Evolutionary conservation across 1,140 invertebrate genomes (phyloP).

Genomic region (Bicyclus anynana): DNA sequence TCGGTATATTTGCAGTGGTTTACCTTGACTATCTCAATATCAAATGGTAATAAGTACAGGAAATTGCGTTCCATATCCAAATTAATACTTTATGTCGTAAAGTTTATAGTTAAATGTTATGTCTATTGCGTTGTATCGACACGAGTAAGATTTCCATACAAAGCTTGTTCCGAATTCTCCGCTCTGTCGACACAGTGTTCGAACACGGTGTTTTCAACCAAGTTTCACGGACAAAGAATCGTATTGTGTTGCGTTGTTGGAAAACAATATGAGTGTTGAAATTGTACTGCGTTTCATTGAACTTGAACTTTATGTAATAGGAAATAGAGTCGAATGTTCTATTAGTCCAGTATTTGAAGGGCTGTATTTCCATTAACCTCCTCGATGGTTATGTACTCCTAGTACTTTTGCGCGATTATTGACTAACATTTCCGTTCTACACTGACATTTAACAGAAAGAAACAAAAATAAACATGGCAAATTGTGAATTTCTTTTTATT

Average conservation of each 20-base stretch:
- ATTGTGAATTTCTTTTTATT: too few species aligned
- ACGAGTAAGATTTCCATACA: constrained; percentile 43
- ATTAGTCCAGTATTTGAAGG: constrained; percentile 8
- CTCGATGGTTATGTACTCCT: constrained; percentile 36
- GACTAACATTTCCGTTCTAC: constrained; percentile 3
- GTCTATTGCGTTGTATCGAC: constrained; percentile 33
- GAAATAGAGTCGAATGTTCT: constrained; percentile 10
- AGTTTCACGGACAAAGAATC: constrained; percentile 14
- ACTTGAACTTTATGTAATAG: constrained; percentile 30
- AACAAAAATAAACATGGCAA: too few species aligned
- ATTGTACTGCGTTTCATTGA: constrained; percentile 19
- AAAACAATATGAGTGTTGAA: constrained; percentile 19
- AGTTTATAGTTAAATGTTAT: constrained; percentile 21
- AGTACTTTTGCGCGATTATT: constrained; percentile 41
- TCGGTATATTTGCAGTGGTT: constrained; percentile 19
- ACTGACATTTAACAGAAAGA: not conserved
- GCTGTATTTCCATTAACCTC: constrained; percentile 24
- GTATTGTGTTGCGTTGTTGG: constrained; percentile 19
- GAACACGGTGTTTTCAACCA: constrained; percentile 23
- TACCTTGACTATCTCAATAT: constrained; percentile 43
- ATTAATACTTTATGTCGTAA: constrained; percentile 19
- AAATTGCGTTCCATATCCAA: constrained; percentile 14
- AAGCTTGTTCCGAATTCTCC: constrained; percentile 28
- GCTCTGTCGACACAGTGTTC: constrained; percentile 19
- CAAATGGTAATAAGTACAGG: constrained; percentile 35